Base-by-base conservation (phyloP, 2,888 invertebrate genomes). In the Pyrrhia umbra region DNA sequence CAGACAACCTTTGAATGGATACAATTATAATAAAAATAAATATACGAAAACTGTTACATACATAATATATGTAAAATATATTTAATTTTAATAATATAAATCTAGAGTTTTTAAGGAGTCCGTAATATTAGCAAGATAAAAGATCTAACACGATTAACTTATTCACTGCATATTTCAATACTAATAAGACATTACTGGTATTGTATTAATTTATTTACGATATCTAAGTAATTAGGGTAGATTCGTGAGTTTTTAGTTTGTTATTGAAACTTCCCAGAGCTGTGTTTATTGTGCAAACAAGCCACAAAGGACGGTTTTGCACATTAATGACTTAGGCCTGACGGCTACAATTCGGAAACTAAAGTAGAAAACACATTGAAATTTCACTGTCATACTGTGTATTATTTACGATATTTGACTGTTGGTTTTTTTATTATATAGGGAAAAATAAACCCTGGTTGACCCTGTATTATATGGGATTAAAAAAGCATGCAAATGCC, bases 221-320 rank as follows among this genome's bases (percentile, higher is more conserved):
- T 61, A 27, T 27, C 30, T 57, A 10, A 47, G 30, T 68, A 74
- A 68, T 70, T 58, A 68, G 27, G 42, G 42, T 49, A 45, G 30
- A 60, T 58, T 69, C 21, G 60, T 66, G 55, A 60, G 65, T 62
- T 74, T 68, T 74, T 66, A 43, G 54, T 68, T 75, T 69, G 67
- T 60, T 63, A 65, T 65, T 76, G 62, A 63, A 77, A 80, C 71
- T 67, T 75, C 54, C 37, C 20, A 46, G 37, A 52, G 49, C 43
- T 10, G 18, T 68, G 40, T 75, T 65, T 77, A 54, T 61, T 46
- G 25, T 46, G 60, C 56, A 70, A 66, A 77, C 55, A 71, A 34
- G 2, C 23, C 50, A 58, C 64, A 80, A 73, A 75, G 71, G 68
- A 45, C 16, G 55, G 70, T 62, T 78, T 68, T 70, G 39, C 57